phyloP scores from a whole-genome alignment of 2,113 vertebrate species.

The Nibea coibor region DNA sequence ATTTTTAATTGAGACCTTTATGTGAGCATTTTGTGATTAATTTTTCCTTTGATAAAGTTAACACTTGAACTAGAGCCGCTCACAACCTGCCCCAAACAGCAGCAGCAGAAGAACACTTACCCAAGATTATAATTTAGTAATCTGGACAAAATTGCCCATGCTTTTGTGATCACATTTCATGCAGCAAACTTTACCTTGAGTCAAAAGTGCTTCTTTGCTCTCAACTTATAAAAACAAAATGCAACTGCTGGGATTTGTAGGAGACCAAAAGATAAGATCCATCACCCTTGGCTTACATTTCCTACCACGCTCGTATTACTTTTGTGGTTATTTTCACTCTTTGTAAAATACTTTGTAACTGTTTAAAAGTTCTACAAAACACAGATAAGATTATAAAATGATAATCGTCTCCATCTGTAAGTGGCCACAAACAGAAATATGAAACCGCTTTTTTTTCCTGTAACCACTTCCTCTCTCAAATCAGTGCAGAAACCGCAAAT shows the following conservation, averaged over 20 bases:
- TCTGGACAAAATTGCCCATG: not conserved
- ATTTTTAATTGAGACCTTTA: not conserved
- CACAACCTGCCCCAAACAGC: too few species aligned
- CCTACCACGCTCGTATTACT: not conserved
- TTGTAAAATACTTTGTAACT: not conserved
- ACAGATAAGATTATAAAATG: slow-evolving; percentile 12
- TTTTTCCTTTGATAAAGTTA: not conserved
- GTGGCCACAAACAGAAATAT: not conserved
- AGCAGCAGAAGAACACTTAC: not conserved
- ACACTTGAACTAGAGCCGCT: too few species aligned
- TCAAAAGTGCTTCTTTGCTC: not conserved
- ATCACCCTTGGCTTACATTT: slow-evolving; percentile 11
- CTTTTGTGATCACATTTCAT: not conserved
- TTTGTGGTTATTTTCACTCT: slow-evolving; percentile 4
- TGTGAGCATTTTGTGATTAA: not conserved
- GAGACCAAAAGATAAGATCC: slow-evolving; percentile 14
- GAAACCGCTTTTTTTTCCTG: not conserved
- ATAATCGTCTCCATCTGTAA: slow-evolving; percentile 10
- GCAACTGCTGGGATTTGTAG: not conserved
- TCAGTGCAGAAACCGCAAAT: not conserved
- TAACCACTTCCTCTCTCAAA: slow-evolving; percentile 6
- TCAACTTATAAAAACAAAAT: not conserved
- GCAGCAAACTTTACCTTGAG: not conserved
- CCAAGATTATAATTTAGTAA: not conserved
- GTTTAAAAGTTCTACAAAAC: not conserved